Evolutionary conservation across 2,888 invertebrate genomes (phyloP), one percentile per base, ranked within the genome.

Genomic region (Bruchidius siliquastri): DNA sequence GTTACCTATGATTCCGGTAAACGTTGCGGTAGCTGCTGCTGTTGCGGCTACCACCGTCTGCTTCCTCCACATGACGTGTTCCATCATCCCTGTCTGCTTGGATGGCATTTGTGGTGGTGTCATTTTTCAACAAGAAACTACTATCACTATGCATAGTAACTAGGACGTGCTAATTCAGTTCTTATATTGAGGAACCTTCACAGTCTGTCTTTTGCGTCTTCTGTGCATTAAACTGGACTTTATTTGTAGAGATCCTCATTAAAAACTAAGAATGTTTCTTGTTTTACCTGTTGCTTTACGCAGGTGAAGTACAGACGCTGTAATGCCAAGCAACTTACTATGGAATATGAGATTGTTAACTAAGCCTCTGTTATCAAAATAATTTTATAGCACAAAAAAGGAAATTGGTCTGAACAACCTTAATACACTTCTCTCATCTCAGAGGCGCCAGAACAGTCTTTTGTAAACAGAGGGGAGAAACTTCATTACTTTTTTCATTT

Each of bases 1-100:
- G 49, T 49, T 49, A 49, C 49, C 49, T 49, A 49, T 18, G 49
- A 49, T 49, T 49, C 49, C 49, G 6, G 49, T 49, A 49, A 49
- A 49, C 49, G 49, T 49, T 49, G 49, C 49, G 49, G 49, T 49
- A 1, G 18, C 10, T 3, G 49, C 18, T 13, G 49, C 49, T 13
- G 18, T 49, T 49, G 49, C 49, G 13, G 49, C 18, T 49, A 49
- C 49, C 49, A 49, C 49, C 77, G 69, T 74, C 77, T 77, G 77
- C 77, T 78, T 76, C 76, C 76, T 74, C 72, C 67, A 76, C 74
- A 74, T 73, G 76, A 77, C 75, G 77, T 75, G 77, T 75, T 77
- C 76, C 20, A 13, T 49, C 18, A 49, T 49, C 49, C 49, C 49
- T 49, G 49, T 18, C 49, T 13, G 49, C 1, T 18, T 1, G 6